A percentile compares a stretch with the other conserved stretches of the same genome.
phyloP scores from a whole-genome alignment of 2,888 invertebrate genomes.

The Helobdella robusta region DNA sequence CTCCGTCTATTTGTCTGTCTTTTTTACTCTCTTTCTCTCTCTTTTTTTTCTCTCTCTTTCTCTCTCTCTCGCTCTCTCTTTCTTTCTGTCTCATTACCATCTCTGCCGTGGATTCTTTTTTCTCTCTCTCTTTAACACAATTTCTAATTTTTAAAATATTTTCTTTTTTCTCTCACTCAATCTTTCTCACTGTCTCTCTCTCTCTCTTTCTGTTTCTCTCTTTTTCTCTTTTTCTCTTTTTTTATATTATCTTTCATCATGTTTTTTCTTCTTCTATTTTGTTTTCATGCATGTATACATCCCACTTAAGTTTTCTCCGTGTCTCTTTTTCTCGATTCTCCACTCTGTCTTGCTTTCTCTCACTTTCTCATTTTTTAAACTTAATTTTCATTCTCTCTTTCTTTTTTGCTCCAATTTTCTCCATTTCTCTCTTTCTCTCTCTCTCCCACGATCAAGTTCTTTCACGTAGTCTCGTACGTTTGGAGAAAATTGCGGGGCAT shows the following conservation, averaged over 20 bases:
- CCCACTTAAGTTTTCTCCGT: neutral
- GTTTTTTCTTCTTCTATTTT: neutral
- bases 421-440: neutral
- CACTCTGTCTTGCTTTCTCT: neutral
- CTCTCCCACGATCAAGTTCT: neutral
- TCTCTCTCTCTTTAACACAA: constrained; percentile 5
- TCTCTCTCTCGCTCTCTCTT: too few relatives aligned
- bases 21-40: too few relatives aligned
- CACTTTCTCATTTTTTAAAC: neutral
- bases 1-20: too few relatives aligned
- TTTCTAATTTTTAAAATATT: too few relatives aligned
- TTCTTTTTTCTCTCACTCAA: neutral
- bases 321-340: neutral
- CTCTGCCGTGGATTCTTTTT: neutral
- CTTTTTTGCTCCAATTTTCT: neutral
- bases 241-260: neutral
- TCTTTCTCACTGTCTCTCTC: constrained; percentile 2
- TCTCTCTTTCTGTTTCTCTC: constrained; percentile 12
- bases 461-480: too few relatives aligned
- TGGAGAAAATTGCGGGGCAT: too few relatives aligned
- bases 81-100: neutral
- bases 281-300: neutral
- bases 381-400: neutral
- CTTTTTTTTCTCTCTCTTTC: too few relatives aligned
- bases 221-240: constrained; percentile 3